A percentile compares a stretch with the other conserved stretches of the same genome.
These are phyloP conservation scores for Stenodema calcarata DNA, from an alignment of 2,888 invertebrate species.

Conservation along the genomic window DNA sequence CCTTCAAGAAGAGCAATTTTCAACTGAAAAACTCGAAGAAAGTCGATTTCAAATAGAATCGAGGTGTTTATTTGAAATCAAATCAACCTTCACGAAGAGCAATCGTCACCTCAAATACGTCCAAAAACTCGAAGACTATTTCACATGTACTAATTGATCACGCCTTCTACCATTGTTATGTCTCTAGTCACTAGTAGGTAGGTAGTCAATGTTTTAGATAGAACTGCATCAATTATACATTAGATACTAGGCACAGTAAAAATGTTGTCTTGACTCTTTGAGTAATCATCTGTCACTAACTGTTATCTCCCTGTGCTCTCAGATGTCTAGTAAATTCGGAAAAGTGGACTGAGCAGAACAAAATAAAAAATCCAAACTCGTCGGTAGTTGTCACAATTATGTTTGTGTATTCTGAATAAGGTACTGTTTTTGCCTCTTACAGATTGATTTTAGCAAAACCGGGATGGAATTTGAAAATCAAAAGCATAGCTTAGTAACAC, in stretches of 20 bases:
- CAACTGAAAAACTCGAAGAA: no score
- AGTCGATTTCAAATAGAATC: no score
- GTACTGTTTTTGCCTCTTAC: neutral
- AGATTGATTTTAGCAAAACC: conserved; percentile 42
- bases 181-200: neutral
- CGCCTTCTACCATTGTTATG: neutral
- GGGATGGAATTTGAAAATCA: conserved; percentile 47
- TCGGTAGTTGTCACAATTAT: neutral
- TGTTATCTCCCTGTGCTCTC: neutral
- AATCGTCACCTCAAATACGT: no score
- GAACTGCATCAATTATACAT: neutral
- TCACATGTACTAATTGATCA: neutral
- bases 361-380: conserved; percentile 4
- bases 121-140: no score
- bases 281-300: neutral
- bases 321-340: neutral
- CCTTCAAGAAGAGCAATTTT: no score
- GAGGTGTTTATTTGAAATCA: no score
- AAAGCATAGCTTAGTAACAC: conserved; percentile 51
- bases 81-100: no score
- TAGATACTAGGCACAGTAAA: neutral
- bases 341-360: neutral
- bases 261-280: neutral
- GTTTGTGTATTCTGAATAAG: neutral
- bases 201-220: neutral